Conservation (phyloP, 2,113 vertebrate species). For the Morone saxatilis region DNA sequence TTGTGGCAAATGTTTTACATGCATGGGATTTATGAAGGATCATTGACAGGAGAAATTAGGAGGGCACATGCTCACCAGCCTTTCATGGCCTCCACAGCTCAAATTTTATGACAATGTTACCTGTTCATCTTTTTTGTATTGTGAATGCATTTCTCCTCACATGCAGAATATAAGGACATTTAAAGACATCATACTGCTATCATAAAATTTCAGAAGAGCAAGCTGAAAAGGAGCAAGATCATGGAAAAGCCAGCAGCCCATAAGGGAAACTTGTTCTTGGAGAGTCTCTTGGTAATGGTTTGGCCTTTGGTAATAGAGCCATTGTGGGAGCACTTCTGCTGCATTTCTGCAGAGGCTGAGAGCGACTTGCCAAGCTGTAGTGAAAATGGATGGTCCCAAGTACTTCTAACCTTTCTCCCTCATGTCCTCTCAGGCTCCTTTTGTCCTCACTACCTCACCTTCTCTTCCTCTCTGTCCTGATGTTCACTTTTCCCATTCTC, state of each 20-base stretch:
- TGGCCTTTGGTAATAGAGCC: slow-evolving; percentile 18
- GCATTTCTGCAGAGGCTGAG: slow-evolving; percentile 26
- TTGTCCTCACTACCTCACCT: slow-evolving; percentile 20
- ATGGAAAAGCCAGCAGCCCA: background rate
- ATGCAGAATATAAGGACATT: background rate
- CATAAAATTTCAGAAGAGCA: background rate
- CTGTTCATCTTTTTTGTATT: background rate
- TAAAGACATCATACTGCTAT: background rate
- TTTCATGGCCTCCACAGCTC: background rate
- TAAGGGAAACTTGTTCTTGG: background rate
- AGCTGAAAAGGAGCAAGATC: background rate
- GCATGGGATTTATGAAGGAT: background rate
- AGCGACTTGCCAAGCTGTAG: slow-evolving; percentile 9
- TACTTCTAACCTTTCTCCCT: slow-evolving; percentile 23
- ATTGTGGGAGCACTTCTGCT: slow-evolving; percentile 4
- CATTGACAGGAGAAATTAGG: background rate
- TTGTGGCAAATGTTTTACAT: background rate
- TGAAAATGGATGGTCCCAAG: slow-evolving; percentile 25
- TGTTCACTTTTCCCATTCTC: slow-evolving; percentile 33
- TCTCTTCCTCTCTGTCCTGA: slow-evolving; percentile 25
- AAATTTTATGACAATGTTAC: slow-evolving; percentile 6
- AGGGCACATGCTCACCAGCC: background rate
- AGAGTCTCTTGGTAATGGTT: slow-evolving; percentile 15
- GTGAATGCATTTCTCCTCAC: background rate
- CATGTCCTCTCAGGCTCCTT: slow-evolving; percentile 19